These are phyloP conservation scores for Girardinus metallicus DNA, from an alignment of 2,797 vertebrate genomes.

Conservation along the genomic window DNA sequence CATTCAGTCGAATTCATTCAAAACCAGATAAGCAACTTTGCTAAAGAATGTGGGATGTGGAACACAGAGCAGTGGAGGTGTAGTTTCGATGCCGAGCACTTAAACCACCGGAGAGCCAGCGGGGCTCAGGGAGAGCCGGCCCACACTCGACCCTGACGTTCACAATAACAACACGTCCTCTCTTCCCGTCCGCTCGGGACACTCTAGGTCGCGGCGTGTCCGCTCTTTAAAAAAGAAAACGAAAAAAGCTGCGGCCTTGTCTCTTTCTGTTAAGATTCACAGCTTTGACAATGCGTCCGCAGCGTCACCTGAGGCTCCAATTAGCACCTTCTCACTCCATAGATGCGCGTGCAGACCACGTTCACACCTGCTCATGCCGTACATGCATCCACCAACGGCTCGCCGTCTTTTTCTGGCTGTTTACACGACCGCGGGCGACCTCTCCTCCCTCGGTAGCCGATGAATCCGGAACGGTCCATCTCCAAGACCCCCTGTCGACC, in stretches of 20 bases:
- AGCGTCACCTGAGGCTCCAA: slow-evolving; percentile 54
- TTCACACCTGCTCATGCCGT: slow-evolving; percentile 40
- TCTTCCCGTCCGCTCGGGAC: slow-evolving; percentile 21
- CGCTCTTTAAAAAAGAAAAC: slow-evolving; percentile 31
- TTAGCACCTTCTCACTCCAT: slow-evolving; percentile 46
- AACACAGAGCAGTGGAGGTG: slow-evolving; percentile 25
- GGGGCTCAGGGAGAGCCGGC: slow-evolving; percentile 15
- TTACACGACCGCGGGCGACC: slow-evolving; percentile 39
- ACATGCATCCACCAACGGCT: slow-evolving; percentile 5
- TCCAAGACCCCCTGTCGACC: slow-evolving; percentile 46
- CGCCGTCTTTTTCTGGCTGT: slow-evolving; percentile 12
- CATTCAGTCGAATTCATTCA: slow-evolving; percentile 24
- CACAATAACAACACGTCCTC: slow-evolving; percentile 8
- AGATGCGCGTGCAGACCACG: slow-evolving; percentile 27
- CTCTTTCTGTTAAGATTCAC: slow-evolving; percentile 49
- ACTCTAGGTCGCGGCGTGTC: slow-evolving; percentile 38
- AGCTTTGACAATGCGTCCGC: slow-evolving; percentile 45
- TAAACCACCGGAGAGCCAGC: slow-evolving; percentile 22
- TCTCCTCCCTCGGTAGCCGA: slow-evolving; percentile 40
- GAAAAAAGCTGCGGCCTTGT: slow-evolving; percentile 45
- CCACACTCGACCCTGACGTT: slow-evolving; percentile 6
- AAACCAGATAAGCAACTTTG: slow-evolving; percentile 32
- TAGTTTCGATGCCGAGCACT: slow-evolving; percentile 25
- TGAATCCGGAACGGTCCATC: slow-evolving; percentile 41
- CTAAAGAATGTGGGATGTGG: slow-evolving; percentile 25